Conservation (phyloP, 2,113 vertebrate genomes). For the Synodontis membranacea region DNA sequence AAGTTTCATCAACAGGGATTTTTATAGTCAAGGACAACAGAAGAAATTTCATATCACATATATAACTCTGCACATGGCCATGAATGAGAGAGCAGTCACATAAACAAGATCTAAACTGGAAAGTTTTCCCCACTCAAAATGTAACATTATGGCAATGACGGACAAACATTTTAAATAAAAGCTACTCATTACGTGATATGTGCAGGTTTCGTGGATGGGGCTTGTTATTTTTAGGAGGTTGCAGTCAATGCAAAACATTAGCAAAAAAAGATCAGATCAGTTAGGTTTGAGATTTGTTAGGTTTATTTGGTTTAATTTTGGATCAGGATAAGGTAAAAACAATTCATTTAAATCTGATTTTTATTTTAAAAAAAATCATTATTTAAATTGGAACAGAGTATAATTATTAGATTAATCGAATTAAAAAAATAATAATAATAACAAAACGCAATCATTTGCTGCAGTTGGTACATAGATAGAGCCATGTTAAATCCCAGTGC, state of each 20-base stretch:
- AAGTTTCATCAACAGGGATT: not conserved
- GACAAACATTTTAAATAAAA: not conserved
- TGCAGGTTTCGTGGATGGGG: not conserved
- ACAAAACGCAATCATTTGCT: too few species aligned
- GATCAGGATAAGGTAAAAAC: too few species aligned
- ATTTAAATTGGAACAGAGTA: too few species aligned
- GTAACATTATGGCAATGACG: not conserved
- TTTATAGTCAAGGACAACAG: not conserved
- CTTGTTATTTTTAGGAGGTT: too few species aligned
- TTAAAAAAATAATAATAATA: too few species aligned
- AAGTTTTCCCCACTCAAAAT: not conserved
- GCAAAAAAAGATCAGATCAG: too few species aligned
- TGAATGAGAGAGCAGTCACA: not conserved
- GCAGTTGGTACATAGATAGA: too few species aligned
- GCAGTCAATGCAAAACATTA: too few species aligned
- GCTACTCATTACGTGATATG: not conserved
- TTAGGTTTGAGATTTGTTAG: not conserved
- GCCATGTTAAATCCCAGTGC: too few species aligned
- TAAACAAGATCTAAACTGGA: not conserved
- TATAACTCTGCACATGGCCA: not conserved
- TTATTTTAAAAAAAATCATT: too few species aligned
- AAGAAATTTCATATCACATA: not conserved
- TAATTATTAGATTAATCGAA: too few species aligned
- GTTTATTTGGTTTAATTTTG: not conserved
- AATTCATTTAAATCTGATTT: not conserved